phyloP scores from a whole-genome alignment of 2,888 invertebrate genomes.

The Sepioteuthis lessoniana region DNA sequence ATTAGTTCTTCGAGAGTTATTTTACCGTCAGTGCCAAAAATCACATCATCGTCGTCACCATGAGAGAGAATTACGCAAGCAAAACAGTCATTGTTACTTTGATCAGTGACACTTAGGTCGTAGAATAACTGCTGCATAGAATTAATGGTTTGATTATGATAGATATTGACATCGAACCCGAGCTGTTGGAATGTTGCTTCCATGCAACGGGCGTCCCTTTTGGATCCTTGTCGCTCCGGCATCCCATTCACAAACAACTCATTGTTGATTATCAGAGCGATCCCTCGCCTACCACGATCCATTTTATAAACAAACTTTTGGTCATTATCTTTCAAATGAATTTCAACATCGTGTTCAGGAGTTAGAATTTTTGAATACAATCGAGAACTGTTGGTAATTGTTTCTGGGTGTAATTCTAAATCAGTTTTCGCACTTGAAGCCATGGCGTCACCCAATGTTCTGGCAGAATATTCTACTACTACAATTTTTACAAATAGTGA shows the following conservation, averaged over 20 bases:
- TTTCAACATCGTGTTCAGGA: background rate
- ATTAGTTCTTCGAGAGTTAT: conserved; percentile 86
- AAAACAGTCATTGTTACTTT: conserved; percentile 87
- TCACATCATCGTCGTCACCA: conserved; percentile 86
- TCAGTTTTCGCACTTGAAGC: background rate
- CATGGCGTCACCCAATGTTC: background rate
- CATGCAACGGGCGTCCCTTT: conserved; percentile 86
- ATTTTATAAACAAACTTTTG: conserved; percentile 83
- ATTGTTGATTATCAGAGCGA: conserved; percentile 92
- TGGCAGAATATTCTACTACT: background rate
- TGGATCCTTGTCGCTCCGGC: conserved; percentile 81
- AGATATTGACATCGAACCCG: conserved; percentile 83
- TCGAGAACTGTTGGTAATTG: background rate
- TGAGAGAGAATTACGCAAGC: conserved; percentile 88
- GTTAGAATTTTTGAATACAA: background rate
- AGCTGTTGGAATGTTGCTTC: conserved; percentile 78
- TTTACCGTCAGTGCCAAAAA: conserved; percentile 88
- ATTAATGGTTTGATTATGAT: conserved; percentile 79
- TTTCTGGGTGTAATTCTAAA: background rate
- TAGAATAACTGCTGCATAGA: conserved; percentile 79
- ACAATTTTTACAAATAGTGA: background rate
- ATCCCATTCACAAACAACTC: conserved; percentile 81
- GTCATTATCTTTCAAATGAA: background rate
- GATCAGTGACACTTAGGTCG: conserved; percentile 84
- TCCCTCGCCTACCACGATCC: conserved; percentile 85